These are phyloP conservation scores for Choloepus hoffmanni DNA, from an alignment of 2,113 vertebrate species.

Conservation along the genomic window DNA sequence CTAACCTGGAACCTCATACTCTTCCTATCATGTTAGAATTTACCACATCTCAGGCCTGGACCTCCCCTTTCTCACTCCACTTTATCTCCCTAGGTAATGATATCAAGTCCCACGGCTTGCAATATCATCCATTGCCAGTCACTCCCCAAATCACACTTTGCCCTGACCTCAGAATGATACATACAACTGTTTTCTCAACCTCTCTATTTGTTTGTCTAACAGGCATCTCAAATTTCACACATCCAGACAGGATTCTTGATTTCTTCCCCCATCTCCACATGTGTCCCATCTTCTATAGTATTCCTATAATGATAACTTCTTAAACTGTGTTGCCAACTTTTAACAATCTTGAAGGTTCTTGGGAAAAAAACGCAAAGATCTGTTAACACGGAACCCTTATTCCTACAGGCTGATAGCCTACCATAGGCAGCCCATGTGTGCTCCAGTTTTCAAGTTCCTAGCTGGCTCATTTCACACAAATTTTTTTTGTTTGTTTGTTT, in stretches of 20 bases:
- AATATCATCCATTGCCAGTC: not conserved
- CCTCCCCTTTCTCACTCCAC: not conserved
- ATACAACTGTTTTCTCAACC: not conserved
- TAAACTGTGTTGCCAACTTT: not conserved
- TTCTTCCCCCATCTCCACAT: not conserved
- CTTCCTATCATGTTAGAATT: not conserved
- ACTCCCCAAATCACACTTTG: not conserved
- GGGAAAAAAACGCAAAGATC: not conserved
- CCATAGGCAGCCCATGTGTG: rapidly evolving
- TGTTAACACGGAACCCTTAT: no score
- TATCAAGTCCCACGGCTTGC: not conserved
- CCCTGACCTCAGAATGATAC: not conserved
- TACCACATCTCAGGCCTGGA: not conserved
- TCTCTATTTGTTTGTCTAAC: not conserved
- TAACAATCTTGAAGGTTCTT: not conserved
- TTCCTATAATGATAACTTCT: not conserved
- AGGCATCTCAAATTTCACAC: not conserved
- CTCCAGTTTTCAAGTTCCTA: not conserved
- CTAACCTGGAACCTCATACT: not conserved
- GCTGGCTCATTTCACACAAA: not conserved
- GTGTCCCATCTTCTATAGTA: not conserved
- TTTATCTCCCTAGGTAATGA: not conserved
- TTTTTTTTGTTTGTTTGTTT: no score
- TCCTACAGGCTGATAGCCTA: not conserved
- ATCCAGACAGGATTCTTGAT: not conserved